Evolutionary conservation across 2,888 invertebrate genomes (phyloP), one percentile per base, ranked within the genome.

Genomic region (Chrysolina haemoptera): DNA sequence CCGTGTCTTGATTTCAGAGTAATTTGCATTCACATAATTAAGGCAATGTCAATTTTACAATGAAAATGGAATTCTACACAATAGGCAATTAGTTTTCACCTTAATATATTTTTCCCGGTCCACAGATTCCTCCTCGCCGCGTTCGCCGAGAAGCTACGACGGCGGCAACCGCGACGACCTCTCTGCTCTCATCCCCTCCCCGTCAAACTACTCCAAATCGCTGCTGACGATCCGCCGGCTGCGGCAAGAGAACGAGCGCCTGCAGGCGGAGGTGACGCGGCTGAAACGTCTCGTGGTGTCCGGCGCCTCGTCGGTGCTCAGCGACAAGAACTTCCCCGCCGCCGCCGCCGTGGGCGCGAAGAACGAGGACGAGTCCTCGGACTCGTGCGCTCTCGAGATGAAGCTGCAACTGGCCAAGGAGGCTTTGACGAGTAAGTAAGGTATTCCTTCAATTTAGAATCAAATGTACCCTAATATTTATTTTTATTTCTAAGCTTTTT

Each of bases 351-450:
- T 87, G 71, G 89, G 90, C 70, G 85, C 53, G 77, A 85, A 48
- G 78, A 59, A 59, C 27, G 87, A 87, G 71, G 89, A 90, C 71
- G 85, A 59, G 76, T 85, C 50, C 77, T 84, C 79, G 80, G 85
- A 83, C 83, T 84, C 83, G 78, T 90, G 88, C 83, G 89, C 87
- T 71, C 87, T 87, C 82, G 90, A 87, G 81, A 92, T 93, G 83
- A 94, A 95, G 83, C 89, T 95, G 73, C 91, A 93, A 74, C 90
- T 95, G 76, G 94, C 95, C 20, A 93, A 94, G 86, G 95, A 96
- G 88, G 94, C 95, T 63, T 90, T 96, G 73, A 84, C 87, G 62
- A 86, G 87, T 82, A 88, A 90, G 84, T 77, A 20, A 16, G 10
- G 0, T 12, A 9, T 35, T 27, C 9, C n/a, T n/a, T n/a, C n/a